Evolutionary conservation across 2,797 vertebrate species (phyloP), one percentile per base, ranked within the genome.

Genomic region (Myotis myotis): DNA sequence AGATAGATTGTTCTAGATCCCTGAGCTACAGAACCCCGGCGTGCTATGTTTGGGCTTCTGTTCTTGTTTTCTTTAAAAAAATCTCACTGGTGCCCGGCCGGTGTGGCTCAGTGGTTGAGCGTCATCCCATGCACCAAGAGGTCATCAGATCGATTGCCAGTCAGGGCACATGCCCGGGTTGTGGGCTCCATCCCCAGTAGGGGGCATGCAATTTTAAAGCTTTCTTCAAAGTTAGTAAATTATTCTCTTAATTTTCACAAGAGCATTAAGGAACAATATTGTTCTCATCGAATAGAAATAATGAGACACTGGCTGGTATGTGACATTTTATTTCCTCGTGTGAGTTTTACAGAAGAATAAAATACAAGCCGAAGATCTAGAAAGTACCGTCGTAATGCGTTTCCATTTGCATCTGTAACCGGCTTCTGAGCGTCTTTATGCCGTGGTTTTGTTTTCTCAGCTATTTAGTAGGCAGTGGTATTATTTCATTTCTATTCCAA

Each of bases 401-500:
- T 89, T 90, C 81, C 83, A 95, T 95, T 94, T 70, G 76, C 89
- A 90, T 84, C 72, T 60, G 3, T 47, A 71, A 92, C 95, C 1
- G 23, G 47, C 71, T 80, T 71, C 51, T 55, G 76, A 85, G 79
- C 38, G 44, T 88, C 85, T 60, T 71, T 13, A 23, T 76, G 89
- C 84, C 38, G 25, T 33, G 79, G 87, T 95, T 93, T 93, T 93
- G 57, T 85, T 95, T 96, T 72, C 78, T 62, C 71, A 93, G 89
- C 91, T 93, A 64, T 96, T 95, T 66, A 90, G 76, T 28, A 90
- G 91, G 55, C 91, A 66, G 4, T 75, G 84, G 41, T 23, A 89
- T 96, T 90, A 95, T 86, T 93, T 88, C 70, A 93, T 96, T 96
- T 85, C 74, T 82, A 66, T 92, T 93, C 64, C 85, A 70, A 92